Evolutionary conservation across 2,113 vertebrate species (phyloP).

Genomic region (Sorex fumeus): DNA sequence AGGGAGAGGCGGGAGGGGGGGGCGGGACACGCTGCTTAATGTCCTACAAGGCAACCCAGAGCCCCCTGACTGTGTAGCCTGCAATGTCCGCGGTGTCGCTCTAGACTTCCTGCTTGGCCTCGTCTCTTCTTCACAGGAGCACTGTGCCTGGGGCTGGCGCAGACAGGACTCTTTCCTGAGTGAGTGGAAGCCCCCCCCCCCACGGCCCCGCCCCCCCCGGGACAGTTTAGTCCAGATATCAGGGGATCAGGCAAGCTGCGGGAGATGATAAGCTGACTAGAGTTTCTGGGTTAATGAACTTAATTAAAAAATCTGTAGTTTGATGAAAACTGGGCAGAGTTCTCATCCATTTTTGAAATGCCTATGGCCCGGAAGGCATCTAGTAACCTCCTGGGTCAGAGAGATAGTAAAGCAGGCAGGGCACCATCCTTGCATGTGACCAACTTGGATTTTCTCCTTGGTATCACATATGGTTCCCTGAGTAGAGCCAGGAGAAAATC

Average conservation of each 20-base stretch:
- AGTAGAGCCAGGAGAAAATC: too few relatives aligned
- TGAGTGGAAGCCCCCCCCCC: not conserved
- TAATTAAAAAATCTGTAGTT: constrained; percentile 56
- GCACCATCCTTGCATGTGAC: too few relatives aligned
- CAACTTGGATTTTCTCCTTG: too few relatives aligned
- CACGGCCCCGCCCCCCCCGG: too few relatives aligned
- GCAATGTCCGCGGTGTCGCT: too few relatives aligned
- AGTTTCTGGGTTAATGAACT: constrained; percentile 76
- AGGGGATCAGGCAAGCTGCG: not conserved
- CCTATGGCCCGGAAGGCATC: not conserved
- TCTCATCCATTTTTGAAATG: constrained; percentile 50
- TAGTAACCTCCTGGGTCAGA: not conserved
- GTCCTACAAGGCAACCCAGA: not conserved
- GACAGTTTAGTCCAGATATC: constrained; percentile 30
- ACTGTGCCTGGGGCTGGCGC: not conserved
- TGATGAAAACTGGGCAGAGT: constrained; percentile 61
- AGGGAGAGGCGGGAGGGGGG: not conserved
- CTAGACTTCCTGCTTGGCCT: not conserved
- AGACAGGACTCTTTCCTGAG: constrained; percentile 29
- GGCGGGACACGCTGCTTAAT: too few relatives aligned
- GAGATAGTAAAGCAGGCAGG: too few relatives aligned
- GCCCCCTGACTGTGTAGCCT: too few relatives aligned
- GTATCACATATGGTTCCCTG: too few relatives aligned
- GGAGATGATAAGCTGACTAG: constrained; percentile 10
- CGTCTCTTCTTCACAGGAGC: not conserved